phyloP scores from a whole-genome alignment of 1,140 invertebrate species.

The Micrasema longulum region DNA sequence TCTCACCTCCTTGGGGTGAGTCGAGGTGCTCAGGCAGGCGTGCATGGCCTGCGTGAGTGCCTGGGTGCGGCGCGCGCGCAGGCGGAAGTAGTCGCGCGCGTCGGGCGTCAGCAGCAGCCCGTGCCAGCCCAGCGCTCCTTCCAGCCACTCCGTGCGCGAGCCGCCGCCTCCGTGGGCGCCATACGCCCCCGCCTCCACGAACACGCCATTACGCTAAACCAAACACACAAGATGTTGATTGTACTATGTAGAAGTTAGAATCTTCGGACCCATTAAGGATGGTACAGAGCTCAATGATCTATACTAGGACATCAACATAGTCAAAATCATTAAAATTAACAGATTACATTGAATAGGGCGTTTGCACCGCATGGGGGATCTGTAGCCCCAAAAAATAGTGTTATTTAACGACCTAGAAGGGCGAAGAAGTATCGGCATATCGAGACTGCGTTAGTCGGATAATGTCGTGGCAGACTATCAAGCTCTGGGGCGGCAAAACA shows the following conservation, averaged over 20 bases:
- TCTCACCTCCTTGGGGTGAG: slow-evolving; percentile 79
- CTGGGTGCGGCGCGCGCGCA: slow-evolving; percentile 69
- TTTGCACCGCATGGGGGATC: no score
- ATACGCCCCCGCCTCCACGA: slow-evolving; percentile 73
- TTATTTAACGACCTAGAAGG: no score
- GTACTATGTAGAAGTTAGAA: not conserved
- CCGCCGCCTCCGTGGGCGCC: slow-evolving; percentile 59
- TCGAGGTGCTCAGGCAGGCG: slow-evolving; percentile 79
- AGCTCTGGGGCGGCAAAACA: no score
- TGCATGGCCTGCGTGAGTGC: slow-evolving; percentile 73
- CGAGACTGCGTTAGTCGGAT: no score
- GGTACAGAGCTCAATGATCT: no score
- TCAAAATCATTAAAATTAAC: no score
- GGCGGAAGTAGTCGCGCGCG: slow-evolving; percentile 75
- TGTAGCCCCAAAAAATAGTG: no score
- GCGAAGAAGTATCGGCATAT: no score
- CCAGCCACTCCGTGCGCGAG: slow-evolving; percentile 77
- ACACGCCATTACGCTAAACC: slow-evolving; percentile 65
- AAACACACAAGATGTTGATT: not conserved
- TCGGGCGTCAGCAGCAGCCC: slow-evolving; percentile 82
- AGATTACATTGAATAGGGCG: no score
- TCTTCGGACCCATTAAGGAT: no score
- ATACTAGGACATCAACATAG: no score
- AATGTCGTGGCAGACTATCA: no score
- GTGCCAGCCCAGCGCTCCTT: slow-evolving; percentile 77